A percentile compares a stretch with the other conserved stretches of the same genome.
These are phyloP conservation scores for Caretta caretta DNA, from an alignment of 2,113 vertebrate genomes.

Conservation along the genomic window DNA sequence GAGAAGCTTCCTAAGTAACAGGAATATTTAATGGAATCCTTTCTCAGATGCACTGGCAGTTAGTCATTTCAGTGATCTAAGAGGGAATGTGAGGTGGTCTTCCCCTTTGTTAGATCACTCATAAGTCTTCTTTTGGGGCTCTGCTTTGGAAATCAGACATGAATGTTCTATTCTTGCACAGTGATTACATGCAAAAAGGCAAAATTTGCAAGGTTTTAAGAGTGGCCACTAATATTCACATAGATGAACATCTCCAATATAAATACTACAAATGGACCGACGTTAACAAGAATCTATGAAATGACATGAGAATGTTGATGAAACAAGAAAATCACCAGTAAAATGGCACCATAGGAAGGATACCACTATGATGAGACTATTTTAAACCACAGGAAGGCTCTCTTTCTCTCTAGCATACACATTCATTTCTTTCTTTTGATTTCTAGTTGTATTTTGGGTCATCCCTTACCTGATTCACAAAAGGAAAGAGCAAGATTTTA, in stretches of 20 bases:
- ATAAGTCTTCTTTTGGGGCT: neutral
- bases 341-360: neutral
- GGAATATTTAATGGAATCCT: neutral
- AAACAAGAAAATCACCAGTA: neutral
- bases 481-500: neutral
- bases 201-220: conserved; percentile 11
- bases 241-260: neutral
- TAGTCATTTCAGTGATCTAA: neutral
- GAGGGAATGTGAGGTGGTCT: neutral
- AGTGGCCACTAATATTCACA: neutral
- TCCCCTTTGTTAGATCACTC: neutral
- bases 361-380: fast-evolving
- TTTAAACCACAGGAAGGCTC: neutral
- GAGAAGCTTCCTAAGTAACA: neutral
- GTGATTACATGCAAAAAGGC: neutral
- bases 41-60: neutral
- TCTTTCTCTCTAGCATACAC: neutral
- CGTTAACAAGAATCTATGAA: neutral
- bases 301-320: neutral
- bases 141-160: neutral
- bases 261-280: neutral
- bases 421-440: neutral
- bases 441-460: neutral
- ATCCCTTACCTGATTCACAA: neutral
- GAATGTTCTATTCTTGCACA: neutral